phyloP scores from a whole-genome alignment of 2,113 vertebrate genomes.

The Ranitomeya variabilis region DNA sequence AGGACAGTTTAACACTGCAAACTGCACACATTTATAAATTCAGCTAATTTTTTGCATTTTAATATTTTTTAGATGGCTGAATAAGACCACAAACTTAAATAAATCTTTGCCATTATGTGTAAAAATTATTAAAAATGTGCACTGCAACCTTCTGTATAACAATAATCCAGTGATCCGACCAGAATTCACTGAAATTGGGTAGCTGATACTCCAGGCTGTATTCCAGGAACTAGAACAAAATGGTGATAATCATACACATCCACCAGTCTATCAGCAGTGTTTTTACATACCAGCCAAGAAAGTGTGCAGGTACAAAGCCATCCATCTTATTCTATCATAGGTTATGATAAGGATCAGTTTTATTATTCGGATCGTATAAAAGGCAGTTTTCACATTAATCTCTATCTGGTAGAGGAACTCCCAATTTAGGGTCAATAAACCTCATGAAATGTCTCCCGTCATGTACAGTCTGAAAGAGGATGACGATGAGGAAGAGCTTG shows the following conservation, averaged over 20 bases:
- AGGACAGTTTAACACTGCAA: too few species aligned
- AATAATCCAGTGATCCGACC: conserved; percentile 95
- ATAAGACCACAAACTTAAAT: too few species aligned
- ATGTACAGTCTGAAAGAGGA: conserved; percentile 96
- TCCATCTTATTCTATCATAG: conserved; percentile 99
- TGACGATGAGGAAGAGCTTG: conserved; percentile 98
- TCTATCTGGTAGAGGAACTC: conserved; percentile 90
- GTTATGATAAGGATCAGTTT: conserved; percentile 91
- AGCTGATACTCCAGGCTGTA: conserved; percentile 98
- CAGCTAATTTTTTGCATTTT: too few species aligned
- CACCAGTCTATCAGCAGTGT: conserved; percentile 98
- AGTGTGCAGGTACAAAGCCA: conserved; percentile 97
- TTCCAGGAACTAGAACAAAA: conserved; percentile 98
- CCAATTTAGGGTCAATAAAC: conserved; percentile 92
- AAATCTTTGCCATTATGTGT: too few species aligned
- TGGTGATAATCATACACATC: conserved; percentile 99
- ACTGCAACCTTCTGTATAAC: too few species aligned
- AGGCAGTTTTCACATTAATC: conserved; percentile 98
- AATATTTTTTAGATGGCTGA: too few species aligned
- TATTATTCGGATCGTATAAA: conserved; percentile 87
- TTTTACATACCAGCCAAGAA: conserved; percentile 97
- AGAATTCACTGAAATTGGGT: conserved; percentile 98
- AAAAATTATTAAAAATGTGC: too few species aligned
- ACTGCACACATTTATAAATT: too few species aligned
- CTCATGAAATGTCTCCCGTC: conserved; percentile 97